Evolutionary conservation across 2,888 invertebrate species (phyloP), one percentile per base, ranked within the genome.

Genomic region (Tiphia femorata): DNA sequence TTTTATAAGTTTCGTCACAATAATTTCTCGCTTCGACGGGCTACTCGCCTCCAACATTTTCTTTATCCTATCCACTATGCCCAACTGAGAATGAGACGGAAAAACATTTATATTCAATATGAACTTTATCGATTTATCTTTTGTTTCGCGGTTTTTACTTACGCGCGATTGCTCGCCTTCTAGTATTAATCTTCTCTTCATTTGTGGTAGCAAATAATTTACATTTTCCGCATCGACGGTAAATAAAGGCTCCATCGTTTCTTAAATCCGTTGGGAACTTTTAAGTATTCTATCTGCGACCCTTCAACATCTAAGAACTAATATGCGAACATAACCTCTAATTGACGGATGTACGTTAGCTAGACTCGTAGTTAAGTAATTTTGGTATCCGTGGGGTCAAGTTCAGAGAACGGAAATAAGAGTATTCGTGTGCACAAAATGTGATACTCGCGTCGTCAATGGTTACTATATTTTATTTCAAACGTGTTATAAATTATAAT

Each of bases 401-500:
- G n/a, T n/a, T n/a, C n/a, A n/a, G n/a, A n/a, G n/a, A n/a, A n/a
- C n/a, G n/a, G n/a, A n/a, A n/a, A n/a, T n/a, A n/a, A n/a, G n/a
- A n/a, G n/a, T n/a, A n/a, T n/a, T n/a, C n/a, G n/a, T n/a, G n/a
- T n/a, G n/a, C n/a, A n/a, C 33, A n/a, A 3, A 4, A 8, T 33
- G 14, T 1, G 33, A 33, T 12, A 14, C 12, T 33, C 14, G 33
- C 33, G 2, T 33, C n/a, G n/a, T n/a, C 64, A 64, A 75, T 73
- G 72, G 72, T 77, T 78, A 77, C 68, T 76, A 61, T 67, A 74
- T 73, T 80, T 80, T 78, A 79, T 78, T 80, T 79, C 73, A 80
- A 80, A 81, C 80, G 72, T 78, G 76, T 79, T 80, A 78, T 80
- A 80, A 80, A 80, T 80, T 80, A 81, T 80, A 72, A 79, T 79